Base-by-base conservation (phyloP, 2,113 vertebrate genomes). In the Pyrgilauda ruficollis region DNA sequence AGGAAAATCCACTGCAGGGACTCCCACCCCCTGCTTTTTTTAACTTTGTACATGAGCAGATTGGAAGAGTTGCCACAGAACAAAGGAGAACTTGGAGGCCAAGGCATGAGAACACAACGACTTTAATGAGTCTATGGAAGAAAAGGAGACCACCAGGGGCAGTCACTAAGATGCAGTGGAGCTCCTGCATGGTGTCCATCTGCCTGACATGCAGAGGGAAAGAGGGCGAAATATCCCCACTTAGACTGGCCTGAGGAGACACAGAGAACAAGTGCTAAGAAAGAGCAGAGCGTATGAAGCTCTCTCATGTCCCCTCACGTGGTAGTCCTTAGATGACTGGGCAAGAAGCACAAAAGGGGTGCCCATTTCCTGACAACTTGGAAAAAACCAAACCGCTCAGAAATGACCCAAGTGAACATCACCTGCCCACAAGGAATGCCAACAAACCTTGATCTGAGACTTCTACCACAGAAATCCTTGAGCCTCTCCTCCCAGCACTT, bases 331-430 rank as follows among this genome's bases (percentile, higher is more conserved):
- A 16, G 6, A 9, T 16, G 7, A 28, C 20, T 10, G 21, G 16
- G 10, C 1, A 17, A 74, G 49, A 58, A 31, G 13, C 19, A 22
- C 3, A 19, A 31, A 30, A 66, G 15, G 0, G 0, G 2, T 28
- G 24, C 6, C 13, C 21, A 15, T 31, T 79, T 89, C 33, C 39
- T 10, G 70, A 37, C 13, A 59, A 7, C 4, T 6, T 46, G 16
- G 33, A 66, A 13, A 10, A 66, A 84, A 64, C 14, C 11, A 30
- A 73, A 5, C 35, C 0, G 1, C 22, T 37, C 22, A 74, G 16
- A 49, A 66, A 73, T 46, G 1, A 68, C 8, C 13, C 50, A n/a
- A 33, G 7, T 7, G 7, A n/a, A 35, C 15, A 76, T 70, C 35
- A 84, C 31, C 12, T 2, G 2, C 10, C 61, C 31, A 47, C 67